Evolutionary conservation across 2,888 invertebrate species (phyloP).

Genomic region (Gnatocerus cornutus): DNA sequence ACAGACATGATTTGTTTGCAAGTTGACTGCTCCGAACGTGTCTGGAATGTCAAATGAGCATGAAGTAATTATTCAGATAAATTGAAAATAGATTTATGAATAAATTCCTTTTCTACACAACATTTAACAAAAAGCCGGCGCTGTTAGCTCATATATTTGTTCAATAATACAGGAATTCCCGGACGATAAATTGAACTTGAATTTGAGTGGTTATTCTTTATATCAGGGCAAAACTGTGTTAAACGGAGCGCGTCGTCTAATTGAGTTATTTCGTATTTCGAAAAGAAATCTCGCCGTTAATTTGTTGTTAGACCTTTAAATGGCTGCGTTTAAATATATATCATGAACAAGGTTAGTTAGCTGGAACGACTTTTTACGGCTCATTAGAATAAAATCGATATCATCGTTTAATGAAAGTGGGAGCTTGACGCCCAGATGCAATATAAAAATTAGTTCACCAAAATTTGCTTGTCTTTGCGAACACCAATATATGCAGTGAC

Average conservation of each 20-base stretch:
- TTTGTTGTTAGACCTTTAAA: slow-evolving; percentile 8
- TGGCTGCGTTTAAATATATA: slow-evolving; percentile 12
- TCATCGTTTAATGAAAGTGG: not conserved
- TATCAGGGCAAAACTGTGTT: not conserved
- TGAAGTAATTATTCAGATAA: slow-evolving; percentile 15
- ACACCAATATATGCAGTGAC: too few species aligned
- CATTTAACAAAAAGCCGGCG: too few species aligned
- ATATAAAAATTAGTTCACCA: not conserved
- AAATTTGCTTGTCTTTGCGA: not conserved
- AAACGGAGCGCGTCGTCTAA: slow-evolving; percentile 1
- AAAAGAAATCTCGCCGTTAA: not conserved
- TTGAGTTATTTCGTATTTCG: slow-evolving; percentile 5
- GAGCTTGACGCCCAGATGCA: not conserved
- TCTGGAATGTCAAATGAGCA: slow-evolving; percentile 13
- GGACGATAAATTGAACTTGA: not conserved
- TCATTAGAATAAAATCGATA: slow-evolving; percentile 20
- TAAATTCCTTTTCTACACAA: too few species aligned
- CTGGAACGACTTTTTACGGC: slow-evolving; percentile 9
- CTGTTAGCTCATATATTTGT: too few species aligned
- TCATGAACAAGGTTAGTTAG: slow-evolving; percentile 19
- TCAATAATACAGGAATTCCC: too few species aligned
- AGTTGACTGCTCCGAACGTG: slow-evolving; percentile 31
- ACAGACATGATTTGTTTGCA: slow-evolving; percentile 36
- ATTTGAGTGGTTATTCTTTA: not conserved
- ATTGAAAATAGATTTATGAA: not conserved